These are phyloP conservation scores for Argyra leucocephala DNA, from an alignment of 2,888 invertebrate genomes.

Conservation along the genomic window DNA sequence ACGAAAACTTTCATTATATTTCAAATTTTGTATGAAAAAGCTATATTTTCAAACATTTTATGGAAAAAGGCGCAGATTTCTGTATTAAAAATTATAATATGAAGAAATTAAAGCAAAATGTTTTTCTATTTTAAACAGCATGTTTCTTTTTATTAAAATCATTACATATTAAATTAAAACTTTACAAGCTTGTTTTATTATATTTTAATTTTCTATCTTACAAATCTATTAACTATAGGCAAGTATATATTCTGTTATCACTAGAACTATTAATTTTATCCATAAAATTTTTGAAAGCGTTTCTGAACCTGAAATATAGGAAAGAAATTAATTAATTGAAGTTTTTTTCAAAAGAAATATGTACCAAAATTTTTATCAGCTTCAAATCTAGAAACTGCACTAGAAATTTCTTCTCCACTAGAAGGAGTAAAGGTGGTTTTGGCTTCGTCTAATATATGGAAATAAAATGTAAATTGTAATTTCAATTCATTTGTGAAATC, in stretches of 20 bases:
- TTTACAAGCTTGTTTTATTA: conserved; percentile 1
- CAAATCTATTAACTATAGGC: conserved; percentile 6
- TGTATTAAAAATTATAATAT: no score
- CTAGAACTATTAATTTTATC: background rate
- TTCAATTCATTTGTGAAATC: no score
- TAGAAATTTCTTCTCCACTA: conserved; percentile 8
- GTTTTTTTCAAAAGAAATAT: background rate
- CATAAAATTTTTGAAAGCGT: conserved; percentile 3
- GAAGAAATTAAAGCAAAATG: background rate
- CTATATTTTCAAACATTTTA: no score
- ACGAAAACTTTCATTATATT: no score
- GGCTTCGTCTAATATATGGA: background rate
- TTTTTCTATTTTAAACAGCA: conserved; percentile 5
- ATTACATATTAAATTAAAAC: conserved; percentile 6
- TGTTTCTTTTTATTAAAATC: conserved; percentile 3
- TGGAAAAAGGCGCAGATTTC: no score
- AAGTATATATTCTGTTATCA: conserved; percentile 4
- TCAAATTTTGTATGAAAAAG: no score
- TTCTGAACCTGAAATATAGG: background rate
- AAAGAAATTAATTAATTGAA: background rate
- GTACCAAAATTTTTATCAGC: conserved; percentile 2
- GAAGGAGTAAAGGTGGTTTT: conserved; percentile 4
- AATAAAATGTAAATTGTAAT: background rate
- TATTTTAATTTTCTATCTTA: conserved; percentile 1
- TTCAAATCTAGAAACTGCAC: conserved; percentile 7